Base-by-base conservation (phyloP, 2,113 vertebrate genomes). In the Silurus asotus region DNA sequence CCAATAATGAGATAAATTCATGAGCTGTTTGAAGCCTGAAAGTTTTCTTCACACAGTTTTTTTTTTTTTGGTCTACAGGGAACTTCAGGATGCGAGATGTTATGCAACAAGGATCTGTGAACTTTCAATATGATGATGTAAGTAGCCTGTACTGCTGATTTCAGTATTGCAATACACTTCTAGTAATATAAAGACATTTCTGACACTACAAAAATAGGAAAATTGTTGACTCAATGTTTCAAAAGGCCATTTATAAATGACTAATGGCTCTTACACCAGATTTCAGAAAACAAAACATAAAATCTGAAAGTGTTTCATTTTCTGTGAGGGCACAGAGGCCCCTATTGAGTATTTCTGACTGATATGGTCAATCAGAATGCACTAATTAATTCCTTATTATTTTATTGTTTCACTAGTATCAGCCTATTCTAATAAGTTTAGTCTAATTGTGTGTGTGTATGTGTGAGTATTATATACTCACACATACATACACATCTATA, bases 91-190 rank as follows among this genome's bases (percentile, higher is more conserved):
- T 91, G 93, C 96, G 97, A 93, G 96, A 98, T 59, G 91, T 92
- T 85, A 95, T 96, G 94, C 96, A 96, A 5, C 96, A 96, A 91
- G 97, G 97, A 4, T 77, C 94, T 25, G 96, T 96, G 88, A 96
- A 91, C 93, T 97, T 98, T 88, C 88, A 92, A 13, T 98, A 97
- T 65, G 96, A 98, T 23, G 97, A 98, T 76, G 97, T 98, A 90
- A 97, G 97, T 94, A 87, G 6, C 0, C 0, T 45, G 28, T 53
- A 45, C n/a, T 83, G n/a, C 5, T 49, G 14, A 17, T 65, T 81
- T 62, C 78, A 37, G 19, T 23, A 7, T 13, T 37, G 8, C 56
- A 8, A 61, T 45, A 10, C 59, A 64, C 48, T 5, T 4, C 58
- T 20, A 49, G 0, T 64, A 62, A 81, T 48, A 79, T 9, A 17